phyloP scores from a whole-genome alignment of 2,797 vertebrate species.

The Brachyalestes nurse region DNA sequence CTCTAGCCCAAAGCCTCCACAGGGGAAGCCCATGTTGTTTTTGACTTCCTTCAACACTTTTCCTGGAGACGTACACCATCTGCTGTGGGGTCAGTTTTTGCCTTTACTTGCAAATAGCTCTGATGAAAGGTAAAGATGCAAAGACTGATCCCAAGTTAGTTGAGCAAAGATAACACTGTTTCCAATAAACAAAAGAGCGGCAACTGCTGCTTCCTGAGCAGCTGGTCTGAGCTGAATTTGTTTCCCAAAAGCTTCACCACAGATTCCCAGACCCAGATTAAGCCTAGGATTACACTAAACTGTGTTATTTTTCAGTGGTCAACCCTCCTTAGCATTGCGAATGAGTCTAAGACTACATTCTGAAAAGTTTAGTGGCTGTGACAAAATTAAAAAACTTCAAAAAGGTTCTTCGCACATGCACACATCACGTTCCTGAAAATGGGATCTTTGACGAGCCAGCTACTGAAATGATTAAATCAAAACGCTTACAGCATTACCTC shows the following conservation, averaged over 20 bases:
- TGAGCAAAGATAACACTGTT: background rate
- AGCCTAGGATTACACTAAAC: background rate
- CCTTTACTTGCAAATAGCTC: background rate
- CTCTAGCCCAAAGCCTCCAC: constrained; percentile 21
- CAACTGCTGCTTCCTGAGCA: constrained; percentile 32
- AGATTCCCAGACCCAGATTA: no score
- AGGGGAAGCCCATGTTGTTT: constrained; percentile 29
- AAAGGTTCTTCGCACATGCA: no score
- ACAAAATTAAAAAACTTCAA: no score
- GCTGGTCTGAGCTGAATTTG: constrained; percentile 19
- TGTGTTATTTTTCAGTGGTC: background rate
- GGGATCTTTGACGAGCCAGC: no score
- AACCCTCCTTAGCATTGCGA: background rate
- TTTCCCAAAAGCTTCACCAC: constrained; percentile 22
- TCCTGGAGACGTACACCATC: constrained; percentile 35
- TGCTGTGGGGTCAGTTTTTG: constrained; percentile 29
- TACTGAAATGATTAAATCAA: no score
- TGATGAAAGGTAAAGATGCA: constrained; percentile 12
- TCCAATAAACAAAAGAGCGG: background rate
- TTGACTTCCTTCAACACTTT: constrained; percentile 54
- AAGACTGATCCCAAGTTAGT: constrained; percentile 31
- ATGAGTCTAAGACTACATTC: background rate
- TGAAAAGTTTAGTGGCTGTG: background rate
- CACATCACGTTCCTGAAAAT: no score
- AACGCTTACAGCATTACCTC: background rate